phyloP scores from a whole-genome alignment of 2,888 invertebrate genomes.

The Drosophila multiciliata region DNA sequence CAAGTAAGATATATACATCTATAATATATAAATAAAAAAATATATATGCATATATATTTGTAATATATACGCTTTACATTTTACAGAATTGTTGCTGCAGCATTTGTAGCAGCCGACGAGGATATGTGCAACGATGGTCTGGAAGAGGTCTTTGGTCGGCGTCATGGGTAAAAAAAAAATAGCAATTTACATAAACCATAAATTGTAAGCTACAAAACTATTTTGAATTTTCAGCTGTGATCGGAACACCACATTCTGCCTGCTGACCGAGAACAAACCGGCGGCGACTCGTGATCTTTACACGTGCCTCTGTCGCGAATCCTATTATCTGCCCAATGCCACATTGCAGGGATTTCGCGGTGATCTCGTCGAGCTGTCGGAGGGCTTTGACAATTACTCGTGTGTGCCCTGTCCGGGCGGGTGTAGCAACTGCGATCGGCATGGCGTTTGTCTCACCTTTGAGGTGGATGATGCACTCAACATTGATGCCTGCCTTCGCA shows the following conservation, averaged over 20 bases:
- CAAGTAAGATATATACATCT: constrained; percentile 74
- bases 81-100: constrained; percentile 87
- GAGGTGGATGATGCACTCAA: constrained; percentile 87
- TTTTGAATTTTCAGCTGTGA: constrained; percentile 81
- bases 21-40: background rate
- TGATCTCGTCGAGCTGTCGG: constrained; percentile 86
- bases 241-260: constrained; percentile 85
- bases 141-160: constrained; percentile 89
- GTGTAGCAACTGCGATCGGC: constrained; percentile 87
- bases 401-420: constrained; percentile 86
- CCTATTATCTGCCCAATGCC: constrained; percentile 87
- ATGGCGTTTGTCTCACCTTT: constrained; percentile 86
- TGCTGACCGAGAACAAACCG: constrained; percentile 83
- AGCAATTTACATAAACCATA: accelerated
- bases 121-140: constrained; percentile 91
- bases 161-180: constrained; percentile 85
- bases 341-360: constrained; percentile 86
- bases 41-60: background rate
- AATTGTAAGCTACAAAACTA: background rate
- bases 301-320: constrained; percentile 88
- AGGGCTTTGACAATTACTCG: constrained; percentile 85
- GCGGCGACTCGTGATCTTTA: constrained; percentile 86
- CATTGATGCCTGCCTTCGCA: constrained; percentile 88
- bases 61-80: background rate
- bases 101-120: constrained; percentile 87